Evolutionary conservation across 2,113 vertebrate genomes (phyloP).

Genomic region (Tylochromis polylepis): DNA sequence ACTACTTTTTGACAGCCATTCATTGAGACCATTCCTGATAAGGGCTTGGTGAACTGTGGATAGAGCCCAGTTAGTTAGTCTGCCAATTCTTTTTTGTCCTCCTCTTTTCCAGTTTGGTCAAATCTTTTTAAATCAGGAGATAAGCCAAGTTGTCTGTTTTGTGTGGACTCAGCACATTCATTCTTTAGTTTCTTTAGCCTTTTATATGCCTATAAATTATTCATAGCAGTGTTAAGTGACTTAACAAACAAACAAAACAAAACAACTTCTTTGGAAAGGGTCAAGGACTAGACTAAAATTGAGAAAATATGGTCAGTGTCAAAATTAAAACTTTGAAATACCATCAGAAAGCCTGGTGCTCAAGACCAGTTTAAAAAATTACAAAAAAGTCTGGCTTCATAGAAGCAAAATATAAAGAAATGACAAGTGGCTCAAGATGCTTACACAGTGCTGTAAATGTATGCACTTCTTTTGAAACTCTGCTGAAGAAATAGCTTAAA

Average conservation of each 20-base stretch:
- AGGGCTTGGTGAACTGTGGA: background rate
- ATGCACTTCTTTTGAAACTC: background rate
- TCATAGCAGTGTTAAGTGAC: background rate
- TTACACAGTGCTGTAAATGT: background rate
- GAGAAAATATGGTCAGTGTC: background rate
- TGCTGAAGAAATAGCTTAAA: background rate
- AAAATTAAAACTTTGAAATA: background rate
- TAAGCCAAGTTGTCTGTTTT: background rate
- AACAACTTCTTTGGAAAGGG: background rate
- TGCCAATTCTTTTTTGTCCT: background rate
- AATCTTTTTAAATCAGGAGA: background rate
- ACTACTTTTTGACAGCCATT: background rate
- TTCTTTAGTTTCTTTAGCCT: background rate
- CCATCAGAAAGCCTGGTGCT: background rate
- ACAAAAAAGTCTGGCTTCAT: background rate
- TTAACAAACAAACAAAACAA: background rate
- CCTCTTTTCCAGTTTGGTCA: background rate
- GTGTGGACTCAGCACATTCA: background rate
- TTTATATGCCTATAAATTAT: background rate
- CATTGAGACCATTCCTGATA: background rate
- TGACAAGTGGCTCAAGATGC: background rate
- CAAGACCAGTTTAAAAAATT: background rate
- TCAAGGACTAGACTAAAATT: background rate
- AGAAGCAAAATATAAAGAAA: background rate
- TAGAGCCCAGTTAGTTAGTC: background rate